Evolutionary conservation across 2,113 vertebrate genomes (phyloP).

Genomic region (Pyxicephalus adspersus): DNA sequence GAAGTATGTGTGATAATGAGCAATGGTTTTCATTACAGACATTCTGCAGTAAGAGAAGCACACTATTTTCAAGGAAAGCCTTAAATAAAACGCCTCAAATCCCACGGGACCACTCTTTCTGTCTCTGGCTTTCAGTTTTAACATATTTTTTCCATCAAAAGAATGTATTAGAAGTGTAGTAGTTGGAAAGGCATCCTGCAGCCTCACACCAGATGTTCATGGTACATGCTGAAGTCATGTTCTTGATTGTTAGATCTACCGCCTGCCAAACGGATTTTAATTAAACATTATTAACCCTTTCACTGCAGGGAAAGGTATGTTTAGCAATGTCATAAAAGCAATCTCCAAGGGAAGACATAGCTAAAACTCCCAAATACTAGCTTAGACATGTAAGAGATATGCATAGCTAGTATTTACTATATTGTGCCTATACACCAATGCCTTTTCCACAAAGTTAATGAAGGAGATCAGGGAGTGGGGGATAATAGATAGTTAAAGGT

Average conservation of each 20-base stretch:
- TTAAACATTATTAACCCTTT: conserved; percentile 23
- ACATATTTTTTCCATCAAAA: conserved; percentile 55
- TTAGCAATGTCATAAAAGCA: not conserved
- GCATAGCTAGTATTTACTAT: too few species aligned
- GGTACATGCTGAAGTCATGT: conserved; percentile 46
- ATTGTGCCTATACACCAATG: too few species aligned
- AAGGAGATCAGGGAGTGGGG: too few species aligned
- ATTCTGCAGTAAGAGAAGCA: conserved; percentile 38
- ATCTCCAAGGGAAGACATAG: not conserved
- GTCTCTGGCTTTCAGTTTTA: conserved; percentile 49
- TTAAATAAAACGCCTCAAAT: conserved; percentile 51
- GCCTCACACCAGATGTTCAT: conserved; percentile 47
- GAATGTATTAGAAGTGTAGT: conserved; percentile 50
- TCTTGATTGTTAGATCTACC: conserved; percentile 31
- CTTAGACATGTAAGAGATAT: too few species aligned
- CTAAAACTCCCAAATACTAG: not conserved
- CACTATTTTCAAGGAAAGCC: conserved; percentile 49
- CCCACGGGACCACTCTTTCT: conserved; percentile 27
- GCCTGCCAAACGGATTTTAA: conserved; percentile 21
- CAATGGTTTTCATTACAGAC: conserved; percentile 54
- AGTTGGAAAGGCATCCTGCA: conserved; percentile 30
- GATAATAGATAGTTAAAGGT: too few species aligned
- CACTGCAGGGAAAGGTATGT: not conserved
- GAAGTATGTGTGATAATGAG: conserved; percentile 55
- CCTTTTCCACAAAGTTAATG: too few species aligned